Evolutionary conservation across 2,888 invertebrate genomes (phyloP).

Genomic region (Drosophila mulleri): DNA sequence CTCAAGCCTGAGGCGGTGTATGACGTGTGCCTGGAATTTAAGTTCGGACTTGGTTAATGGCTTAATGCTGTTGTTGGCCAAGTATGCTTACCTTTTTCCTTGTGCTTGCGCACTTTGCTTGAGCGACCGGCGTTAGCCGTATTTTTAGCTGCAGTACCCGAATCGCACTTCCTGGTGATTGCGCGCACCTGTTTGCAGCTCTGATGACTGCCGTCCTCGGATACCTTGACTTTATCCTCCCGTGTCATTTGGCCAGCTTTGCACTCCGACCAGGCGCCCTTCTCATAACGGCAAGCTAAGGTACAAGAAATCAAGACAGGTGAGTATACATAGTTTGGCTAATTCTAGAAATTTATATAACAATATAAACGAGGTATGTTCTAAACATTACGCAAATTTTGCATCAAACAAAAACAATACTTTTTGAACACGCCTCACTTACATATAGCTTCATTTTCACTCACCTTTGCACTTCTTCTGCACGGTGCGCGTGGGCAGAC

Average conservation of each 20-base stretch:
- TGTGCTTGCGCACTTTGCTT: conserved; percentile 84
- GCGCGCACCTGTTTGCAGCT: conserved; percentile 91
- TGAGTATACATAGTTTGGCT: no score
- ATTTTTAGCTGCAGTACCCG: conserved; percentile 84
- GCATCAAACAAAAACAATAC: no score
- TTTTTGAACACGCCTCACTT: neutral
- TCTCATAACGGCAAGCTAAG: conserved; percentile 93
- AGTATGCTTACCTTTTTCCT: conserved; percentile 86
- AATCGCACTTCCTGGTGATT: conserved; percentile 94
- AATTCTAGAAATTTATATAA: no score
- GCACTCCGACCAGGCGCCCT: conserved; percentile 95
- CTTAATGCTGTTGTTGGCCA: neutral
- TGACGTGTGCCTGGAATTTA: conserved; percentile 55
- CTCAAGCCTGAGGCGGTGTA: conserved; percentile 42
- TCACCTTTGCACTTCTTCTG: conserved; percentile 96
- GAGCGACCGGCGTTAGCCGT: conserved; percentile 90
- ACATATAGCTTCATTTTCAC: conserved; percentile 38
- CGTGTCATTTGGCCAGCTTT: conserved; percentile 92
- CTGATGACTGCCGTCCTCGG: conserved; percentile 87
- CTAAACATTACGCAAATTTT: no score
- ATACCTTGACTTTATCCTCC: conserved; percentile 92
- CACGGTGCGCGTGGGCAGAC: conserved; percentile 92
- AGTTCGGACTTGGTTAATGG: neutral
- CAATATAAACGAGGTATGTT: no score
- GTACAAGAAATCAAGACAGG: neutral